Conservation (phyloP, 2,797 vertebrate genomes). For the Brachyalestes nurse region DNA sequence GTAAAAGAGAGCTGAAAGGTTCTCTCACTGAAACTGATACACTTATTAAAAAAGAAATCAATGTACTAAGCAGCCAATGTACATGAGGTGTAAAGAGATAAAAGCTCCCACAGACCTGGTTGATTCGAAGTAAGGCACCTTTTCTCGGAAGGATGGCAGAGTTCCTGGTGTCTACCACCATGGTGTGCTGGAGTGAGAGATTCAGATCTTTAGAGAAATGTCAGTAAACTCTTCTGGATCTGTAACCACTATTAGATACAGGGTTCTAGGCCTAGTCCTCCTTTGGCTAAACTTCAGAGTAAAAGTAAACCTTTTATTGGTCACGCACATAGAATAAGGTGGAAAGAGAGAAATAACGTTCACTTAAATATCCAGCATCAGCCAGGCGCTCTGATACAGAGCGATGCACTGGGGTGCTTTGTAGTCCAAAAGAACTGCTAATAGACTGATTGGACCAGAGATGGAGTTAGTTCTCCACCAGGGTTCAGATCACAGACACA, state of each 20-base stretch:
- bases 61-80: no score
- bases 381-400: no score
- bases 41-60: not conserved
- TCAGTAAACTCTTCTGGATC: conserved; percentile 8
- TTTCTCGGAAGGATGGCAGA: conserved; percentile 89
- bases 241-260: no score
- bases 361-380: no score
- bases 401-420: no score
- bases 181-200: conserved; percentile 82
- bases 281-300: not conserved
- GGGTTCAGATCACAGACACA: no score
- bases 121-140: conserved; percentile 92
- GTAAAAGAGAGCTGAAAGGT: no score
- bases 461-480: no score
- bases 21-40: not conserved
- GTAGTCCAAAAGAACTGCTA: no score
- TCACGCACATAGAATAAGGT: no score
- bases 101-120: conserved; percentile 81
- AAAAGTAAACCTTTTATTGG: not conserved
- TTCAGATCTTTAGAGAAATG: not conserved
- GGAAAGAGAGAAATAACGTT: no score
- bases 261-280: not conserved
- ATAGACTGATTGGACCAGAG: no score
- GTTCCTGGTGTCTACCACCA: conserved; percentile 92
- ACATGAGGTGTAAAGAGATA: not conserved